Base-by-base conservation (phyloP, 2,797 vertebrate genomes). In the Dallia pectoralis region DNA sequence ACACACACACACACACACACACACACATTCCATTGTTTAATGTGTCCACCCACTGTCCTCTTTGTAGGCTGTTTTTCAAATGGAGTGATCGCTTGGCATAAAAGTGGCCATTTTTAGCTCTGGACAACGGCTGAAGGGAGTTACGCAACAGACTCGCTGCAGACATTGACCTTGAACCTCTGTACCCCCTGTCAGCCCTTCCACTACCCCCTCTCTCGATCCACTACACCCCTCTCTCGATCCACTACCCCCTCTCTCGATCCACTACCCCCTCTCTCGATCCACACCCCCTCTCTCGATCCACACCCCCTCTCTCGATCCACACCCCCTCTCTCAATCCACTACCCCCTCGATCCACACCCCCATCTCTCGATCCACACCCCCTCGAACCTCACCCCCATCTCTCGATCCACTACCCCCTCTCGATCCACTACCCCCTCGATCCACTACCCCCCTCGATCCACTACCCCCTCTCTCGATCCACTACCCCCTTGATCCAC, bases 341-440 rank as follows among this genome's bases (percentile, higher is more conserved):
- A n/a, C n/a, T n/a, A n/a, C n/a, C n/a, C n/a, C n/a, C n/a, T n/a
- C n/a, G n/a, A n/a, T n/a, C 36, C 29, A 40, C 30, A 22, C 12
- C 59, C 14, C 29, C 16, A 7, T 62, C 70, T 47, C 69, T 82
- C n/a, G 77, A 71, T 77, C 73, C 77, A 74, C 71, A 76, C 49
- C n/a, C 32, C 1, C 18, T 36, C 49, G 74, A 76, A 79, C 64
- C 40, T 30, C 77, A 64, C 72, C 77, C 76, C 56, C 72, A 73
- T n/a, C n/a, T n/a, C 19, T 18, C 30, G 14, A 14, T 16, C 74
- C 79, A 64, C 80, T 33, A 9, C 18, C 56, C 25, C 44, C 29
- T 62, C 8, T 18, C 14, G n/a, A n/a, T n/a, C n/a, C n/a, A n/a
- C n/a, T n/a, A n/a, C n/a, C n/a, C n/a, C n/a, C n/a, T n/a, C n/a